Evolutionary conservation across 1,140 invertebrate genomes (phyloP), one percentile per base, ranked within the genome.

Genomic region (Bombus fervidus): DNA sequence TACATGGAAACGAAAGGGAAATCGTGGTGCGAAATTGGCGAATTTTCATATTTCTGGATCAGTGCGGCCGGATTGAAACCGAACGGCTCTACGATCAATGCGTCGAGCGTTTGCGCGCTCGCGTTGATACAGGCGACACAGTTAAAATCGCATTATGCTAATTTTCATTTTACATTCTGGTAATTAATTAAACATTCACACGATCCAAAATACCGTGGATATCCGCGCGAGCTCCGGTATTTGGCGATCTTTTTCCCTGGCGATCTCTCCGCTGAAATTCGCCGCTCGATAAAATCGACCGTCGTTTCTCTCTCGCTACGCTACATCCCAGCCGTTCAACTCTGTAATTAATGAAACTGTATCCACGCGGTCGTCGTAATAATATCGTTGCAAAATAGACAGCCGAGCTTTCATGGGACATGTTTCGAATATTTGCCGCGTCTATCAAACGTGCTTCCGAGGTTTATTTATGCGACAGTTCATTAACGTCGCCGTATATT

Each of bases 181-280:
- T 92, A 92, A 92, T 92, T 92, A 91, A 92, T 92, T 92, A 89
- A 92, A 92, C 91, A 87, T 90, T 89, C 87, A 83, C 83, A 75
- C 74, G 86, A 47, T 31, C 43, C 66, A 87, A 81, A 88, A 80
- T 37, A 31, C 28, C n/a, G n/a, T 78, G 34, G 59, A 68, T 81
- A 76, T 89, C 79, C 85, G 79, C 66, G 59, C 28, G 41, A n/a
- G 9, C 28, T 1, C 28, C 15, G 15, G 22, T 15, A 15, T 28
- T 37, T 9, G 53, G 13, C n/a, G 31, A 53, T 69, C 62, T 79
- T 72, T 88, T 81, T 64, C 25, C 57, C 34, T 3, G 6, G 6
- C 18, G 71, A 86, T 79, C 37, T 73, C 47, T 43, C 41, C 28
- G 83, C 10, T 82, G 64, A 82, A 89, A 80, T 81, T 86, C 76